These are phyloP conservation scores for Scaptomyza parva DNA, from an alignment of 2,888 invertebrate species.

Conservation along the genomic window DNA sequence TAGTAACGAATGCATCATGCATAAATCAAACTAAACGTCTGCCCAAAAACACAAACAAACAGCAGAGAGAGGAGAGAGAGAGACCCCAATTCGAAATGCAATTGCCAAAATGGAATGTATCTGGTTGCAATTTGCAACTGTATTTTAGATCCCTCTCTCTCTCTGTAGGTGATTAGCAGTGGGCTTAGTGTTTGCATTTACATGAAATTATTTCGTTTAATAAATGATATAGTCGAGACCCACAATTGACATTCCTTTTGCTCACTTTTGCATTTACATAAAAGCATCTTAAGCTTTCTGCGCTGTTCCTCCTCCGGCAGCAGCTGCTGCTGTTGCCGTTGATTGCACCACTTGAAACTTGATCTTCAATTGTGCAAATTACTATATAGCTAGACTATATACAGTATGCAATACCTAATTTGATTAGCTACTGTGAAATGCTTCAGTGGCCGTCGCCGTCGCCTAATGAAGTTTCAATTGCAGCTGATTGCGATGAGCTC, in stretches of 20 bases:
- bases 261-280: slow-evolving; percentile 20
- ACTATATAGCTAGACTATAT: no score
- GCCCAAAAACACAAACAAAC: slow-evolving; percentile 29
- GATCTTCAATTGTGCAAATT: slow-evolving; percentile 1
- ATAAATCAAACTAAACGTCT: slow-evolving; percentile 68
- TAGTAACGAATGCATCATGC: slow-evolving; percentile 20
- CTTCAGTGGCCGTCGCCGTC: slow-evolving; percentile 13
- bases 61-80: slow-evolving; percentile 9
- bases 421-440: slow-evolving; percentile 22
- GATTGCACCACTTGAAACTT: slow-evolving; percentile 30
- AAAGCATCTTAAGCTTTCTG: slow-evolving; percentile 8
- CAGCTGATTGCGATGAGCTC: slow-evolving; percentile 34
- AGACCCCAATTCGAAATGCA: slow-evolving; percentile 7
- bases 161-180: slow-evolving; percentile 14
- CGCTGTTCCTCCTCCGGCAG: no score
- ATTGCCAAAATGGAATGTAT: slow-evolving; percentile 35
- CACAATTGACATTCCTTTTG: background rate
- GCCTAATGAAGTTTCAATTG: slow-evolving; percentile 46
- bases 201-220: slow-evolving; percentile 61
- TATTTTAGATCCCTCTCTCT: no score
- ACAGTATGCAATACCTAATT: slow-evolving; percentile 18
- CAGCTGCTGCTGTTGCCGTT: slow-evolving; percentile 21
- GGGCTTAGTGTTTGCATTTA: slow-evolving; percentile 62
- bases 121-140: slow-evolving; percentile 10
- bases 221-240: slow-evolving; percentile 27